Conservation (phyloP, 2,113 vertebrate genomes). For the Dolichallabes microphthalmus region DNA sequence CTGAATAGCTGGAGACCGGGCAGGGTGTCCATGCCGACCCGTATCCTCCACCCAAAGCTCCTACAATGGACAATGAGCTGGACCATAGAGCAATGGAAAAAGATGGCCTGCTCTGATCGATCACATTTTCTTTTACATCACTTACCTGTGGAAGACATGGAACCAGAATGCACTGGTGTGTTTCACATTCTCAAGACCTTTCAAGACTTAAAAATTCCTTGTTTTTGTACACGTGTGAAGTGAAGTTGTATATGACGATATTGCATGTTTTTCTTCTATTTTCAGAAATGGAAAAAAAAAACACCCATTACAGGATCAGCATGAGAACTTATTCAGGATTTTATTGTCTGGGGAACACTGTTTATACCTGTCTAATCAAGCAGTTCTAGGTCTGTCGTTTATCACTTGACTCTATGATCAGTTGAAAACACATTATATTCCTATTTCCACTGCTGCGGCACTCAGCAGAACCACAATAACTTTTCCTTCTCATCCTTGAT, state of each 20-base stretch:
- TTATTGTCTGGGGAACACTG: too few relatives aligned
- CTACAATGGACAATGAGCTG: too few relatives aligned
- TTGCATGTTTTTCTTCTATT: neutral
- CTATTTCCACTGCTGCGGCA: neutral
- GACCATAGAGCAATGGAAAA: too few relatives aligned
- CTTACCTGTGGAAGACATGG: too few relatives aligned
- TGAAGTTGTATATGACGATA: neutral
- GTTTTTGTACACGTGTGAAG: neutral
- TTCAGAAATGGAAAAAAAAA: neutral
- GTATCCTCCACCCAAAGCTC: too few relatives aligned
- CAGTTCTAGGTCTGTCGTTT: neutral
- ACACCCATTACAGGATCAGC: neutral
- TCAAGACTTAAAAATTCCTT: too few relatives aligned
- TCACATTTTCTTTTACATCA: too few relatives aligned
- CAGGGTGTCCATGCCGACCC: too few relatives aligned
- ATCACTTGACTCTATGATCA: neutral
- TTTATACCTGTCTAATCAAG: neutral
- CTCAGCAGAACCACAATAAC: neutral
- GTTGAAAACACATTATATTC: neutral
- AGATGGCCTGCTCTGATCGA: too few relatives aligned
- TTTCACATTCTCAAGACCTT: too few relatives aligned
- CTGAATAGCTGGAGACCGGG: too few relatives aligned
- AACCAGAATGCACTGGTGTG: too few relatives aligned
- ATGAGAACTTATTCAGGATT: neutral
- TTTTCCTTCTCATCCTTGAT: neutral